Evolutionary conservation across 2,888 invertebrate genomes (phyloP).

Genomic region (Arenicola marina): DNA sequence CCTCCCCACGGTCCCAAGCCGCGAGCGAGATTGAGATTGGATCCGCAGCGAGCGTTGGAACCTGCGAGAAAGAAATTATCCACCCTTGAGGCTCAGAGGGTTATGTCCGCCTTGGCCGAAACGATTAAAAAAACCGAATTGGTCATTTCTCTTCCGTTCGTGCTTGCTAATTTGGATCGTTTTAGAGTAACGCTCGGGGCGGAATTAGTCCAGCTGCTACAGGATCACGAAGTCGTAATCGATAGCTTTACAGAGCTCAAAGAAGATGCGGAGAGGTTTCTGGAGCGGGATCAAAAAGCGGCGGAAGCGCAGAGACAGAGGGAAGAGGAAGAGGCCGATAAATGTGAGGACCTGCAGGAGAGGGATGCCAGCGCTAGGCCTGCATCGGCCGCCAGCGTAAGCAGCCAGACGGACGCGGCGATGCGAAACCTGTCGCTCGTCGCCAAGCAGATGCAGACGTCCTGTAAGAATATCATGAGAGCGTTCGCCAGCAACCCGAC

Average conservation of each 20-base stretch:
- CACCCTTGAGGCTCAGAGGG: slow-evolving; percentile 58
- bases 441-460: slow-evolving; percentile 52
- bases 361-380: neutral
- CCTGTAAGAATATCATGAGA: slow-evolving; percentile 53
- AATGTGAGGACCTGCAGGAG: slow-evolving; percentile 7
- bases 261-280: slow-evolving; percentile 23
- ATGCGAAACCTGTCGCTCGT: slow-evolving; percentile 48
- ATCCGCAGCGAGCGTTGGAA: slow-evolving; percentile 56
- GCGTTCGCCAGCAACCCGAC: slow-evolving; percentile 49
- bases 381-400: slow-evolving; percentile 16
- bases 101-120: slow-evolving; percentile 59
- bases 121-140: slow-evolving; percentile 51
- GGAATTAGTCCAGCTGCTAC: slow-evolving; percentile 47
- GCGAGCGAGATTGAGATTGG: slow-evolving; percentile 19
- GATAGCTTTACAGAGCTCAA: slow-evolving; percentile 48
- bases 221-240: slow-evolving; percentile 48
- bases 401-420: slow-evolving; percentile 42
- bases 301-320: neutral
- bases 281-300: slow-evolving; percentile 3
- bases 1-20: neutral
- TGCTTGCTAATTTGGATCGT: slow-evolving; percentile 50
- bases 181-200: slow-evolving; percentile 49
- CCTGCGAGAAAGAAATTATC: slow-evolving; percentile 59
- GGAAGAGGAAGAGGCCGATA: slow-evolving; percentile 7
- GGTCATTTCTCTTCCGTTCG: slow-evolving; percentile 49